phyloP scores from a whole-genome alignment of 2,113 vertebrate species.

The Engystomops pustulosus region DNA sequence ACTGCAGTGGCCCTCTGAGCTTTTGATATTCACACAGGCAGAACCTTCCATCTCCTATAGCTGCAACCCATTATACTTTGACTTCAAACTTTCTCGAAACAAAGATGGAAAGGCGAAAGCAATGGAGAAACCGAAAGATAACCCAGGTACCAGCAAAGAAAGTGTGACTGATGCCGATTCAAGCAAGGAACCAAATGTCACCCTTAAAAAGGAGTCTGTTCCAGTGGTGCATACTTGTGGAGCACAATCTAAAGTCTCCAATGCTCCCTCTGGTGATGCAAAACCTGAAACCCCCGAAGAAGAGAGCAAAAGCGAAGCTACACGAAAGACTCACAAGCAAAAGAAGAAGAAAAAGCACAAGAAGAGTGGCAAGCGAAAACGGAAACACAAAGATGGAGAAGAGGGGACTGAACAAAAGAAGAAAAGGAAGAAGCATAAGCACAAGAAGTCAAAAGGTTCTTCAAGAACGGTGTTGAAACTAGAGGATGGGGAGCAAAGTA shows the following conservation, averaged over 20 bases:
- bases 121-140: conserved; percentile 71
- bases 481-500: conserved; percentile 63
- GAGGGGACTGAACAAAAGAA: conserved; percentile 78
- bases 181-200: conserved; percentile 65
- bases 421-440: conserved; percentile 91
- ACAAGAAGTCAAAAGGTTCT: conserved; percentile 80
- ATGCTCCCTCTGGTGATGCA: conserved; percentile 27
- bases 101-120: conserved; percentile 80
- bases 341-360: conserved; percentile 98
- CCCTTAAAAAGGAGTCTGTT: conserved; percentile 63
- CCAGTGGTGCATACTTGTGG: conserved; percentile 59
- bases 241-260: conserved; percentile 62
- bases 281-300: conserved; percentile 66
- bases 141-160: conserved; percentile 64
- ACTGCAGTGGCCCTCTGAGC: conserved; percentile 97
- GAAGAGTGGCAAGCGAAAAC: conserved; percentile 85
- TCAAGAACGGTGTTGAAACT: conserved; percentile 68
- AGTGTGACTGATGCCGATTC: conserved; percentile 40
- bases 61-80: conserved; percentile 97
- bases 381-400: conserved; percentile 79
- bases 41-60: conserved; percentile 94
- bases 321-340: conserved; percentile 87
- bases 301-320: conserved; percentile 70
- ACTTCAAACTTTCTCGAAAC: conserved; percentile 95
- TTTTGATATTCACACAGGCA: conserved; percentile 91